Conservation (phyloP, 2,888 invertebrate species). For the Molorchus minor region DNA sequence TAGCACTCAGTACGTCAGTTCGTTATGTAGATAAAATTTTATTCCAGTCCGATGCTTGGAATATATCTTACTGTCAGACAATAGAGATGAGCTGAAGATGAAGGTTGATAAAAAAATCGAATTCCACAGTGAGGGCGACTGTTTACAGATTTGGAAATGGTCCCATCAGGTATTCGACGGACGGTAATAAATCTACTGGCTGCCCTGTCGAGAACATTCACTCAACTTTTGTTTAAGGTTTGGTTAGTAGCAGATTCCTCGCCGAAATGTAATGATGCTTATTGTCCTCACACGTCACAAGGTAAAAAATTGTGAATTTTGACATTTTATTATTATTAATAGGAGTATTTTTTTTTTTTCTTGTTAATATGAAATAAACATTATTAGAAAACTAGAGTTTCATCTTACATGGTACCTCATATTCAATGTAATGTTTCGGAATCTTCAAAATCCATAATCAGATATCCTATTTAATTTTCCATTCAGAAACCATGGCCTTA, state of each 20-base stretch:
- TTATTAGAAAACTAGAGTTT: too few relatives aligned
- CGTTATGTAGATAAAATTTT: slow-evolving; percentile 15
- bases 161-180: slow-evolving; percentile 44
- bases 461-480: too few relatives aligned
- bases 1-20: neutral
- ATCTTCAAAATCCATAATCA: too few relatives aligned
- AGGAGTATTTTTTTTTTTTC: too few relatives aligned
- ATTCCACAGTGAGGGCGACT: slow-evolving; percentile 44
- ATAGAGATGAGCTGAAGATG: slow-evolving; percentile 33
- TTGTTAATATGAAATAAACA: too few relatives aligned
- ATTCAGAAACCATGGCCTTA: too few relatives aligned
- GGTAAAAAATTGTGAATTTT: too few relatives aligned
- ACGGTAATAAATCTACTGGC: slow-evolving; percentile 37
- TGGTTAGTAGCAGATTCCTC: slow-evolving; percentile 8
- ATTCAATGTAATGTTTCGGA: too few relatives aligned
- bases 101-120: slow-evolving; percentile 41
- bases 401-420: too few relatives aligned
- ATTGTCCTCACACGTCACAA: too few relatives aligned
- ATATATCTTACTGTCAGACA: slow-evolving; percentile 38
- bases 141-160: slow-evolving; percentile 46
- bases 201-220: slow-evolving; percentile 33
- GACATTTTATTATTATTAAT: too few relatives aligned
- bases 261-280: slow-evolving; percentile 11
- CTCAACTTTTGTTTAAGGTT: slow-evolving; percentile 10
- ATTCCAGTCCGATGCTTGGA: slow-evolving; percentile 21